Percentiles rank a stretch among this genome's conserved stretches.
Conservation (phyloP, 2,797 vertebrate species). For the Chelon auratus region DNA sequence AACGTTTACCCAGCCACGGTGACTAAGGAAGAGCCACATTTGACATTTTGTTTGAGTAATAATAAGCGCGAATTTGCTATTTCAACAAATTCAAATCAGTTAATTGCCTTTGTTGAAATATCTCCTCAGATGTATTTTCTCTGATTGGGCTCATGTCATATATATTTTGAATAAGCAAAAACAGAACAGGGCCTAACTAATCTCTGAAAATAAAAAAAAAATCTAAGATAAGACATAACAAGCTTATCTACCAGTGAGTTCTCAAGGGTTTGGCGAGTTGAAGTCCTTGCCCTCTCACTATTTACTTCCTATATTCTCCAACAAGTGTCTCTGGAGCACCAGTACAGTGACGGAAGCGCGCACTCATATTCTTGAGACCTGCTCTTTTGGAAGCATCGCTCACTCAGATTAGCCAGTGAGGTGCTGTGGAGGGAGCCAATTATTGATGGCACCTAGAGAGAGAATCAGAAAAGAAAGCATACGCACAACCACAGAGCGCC, state of each 20-base stretch:
- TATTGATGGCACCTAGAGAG: slow-evolving; percentile 22
- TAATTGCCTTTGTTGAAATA: too few relatives aligned
- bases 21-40: slow-evolving; percentile 19
- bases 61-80: not conserved
- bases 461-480: slow-evolving; percentile 9
- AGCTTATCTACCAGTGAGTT: too few relatives aligned
- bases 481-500: not conserved
- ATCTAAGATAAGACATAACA: too few relatives aligned
- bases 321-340: slow-evolving; percentile 1
- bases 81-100: not conserved
- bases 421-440: not conserved
- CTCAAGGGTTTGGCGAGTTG: too few relatives aligned
- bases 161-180: not conserved
- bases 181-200: not conserved
- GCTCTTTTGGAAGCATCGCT: not conserved
- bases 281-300: not conserved
- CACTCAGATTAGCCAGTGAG: slow-evolving; percentile 18
- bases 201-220: not conserved
- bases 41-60: slow-evolving; percentile 15
- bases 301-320: not conserved
- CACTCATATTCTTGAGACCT: not conserved
- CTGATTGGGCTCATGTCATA: not conserved
- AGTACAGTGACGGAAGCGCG: not conserved
- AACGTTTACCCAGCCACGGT: slow-evolving; percentile 16
- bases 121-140: not conserved